These are phyloP conservation scores for Crypturellus undulatus DNA, from an alignment of 2,113 vertebrate genomes.

Conservation along the genomic window DNA sequence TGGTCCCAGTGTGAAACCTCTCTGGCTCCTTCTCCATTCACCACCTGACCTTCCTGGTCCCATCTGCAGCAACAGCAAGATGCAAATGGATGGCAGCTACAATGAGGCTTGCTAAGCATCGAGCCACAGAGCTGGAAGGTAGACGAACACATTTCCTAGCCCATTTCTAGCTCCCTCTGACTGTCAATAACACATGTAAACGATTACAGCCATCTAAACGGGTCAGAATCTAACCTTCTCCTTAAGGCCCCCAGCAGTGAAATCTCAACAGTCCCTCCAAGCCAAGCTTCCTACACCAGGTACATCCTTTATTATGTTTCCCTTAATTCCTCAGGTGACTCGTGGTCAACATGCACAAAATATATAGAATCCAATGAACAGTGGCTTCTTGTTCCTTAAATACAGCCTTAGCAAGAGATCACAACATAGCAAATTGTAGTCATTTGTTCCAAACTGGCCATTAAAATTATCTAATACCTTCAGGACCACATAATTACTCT, in stretches of 20 bases:
- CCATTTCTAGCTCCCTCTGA: background rate
- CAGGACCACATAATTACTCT: slow-evolving; percentile 32
- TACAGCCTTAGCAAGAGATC: background rate
- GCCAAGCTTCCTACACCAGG: background rate
- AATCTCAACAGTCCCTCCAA: background rate
- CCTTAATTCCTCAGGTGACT: background rate
- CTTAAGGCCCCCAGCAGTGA: background rate
- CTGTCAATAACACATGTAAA: background rate
- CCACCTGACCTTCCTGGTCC: background rate
- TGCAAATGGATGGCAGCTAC: background rate
- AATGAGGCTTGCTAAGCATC: background rate
- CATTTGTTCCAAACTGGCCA: background rate
- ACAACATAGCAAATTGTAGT: background rate
- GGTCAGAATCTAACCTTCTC: background rate
- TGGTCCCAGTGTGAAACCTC: background rate
- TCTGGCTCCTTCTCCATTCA: background rate
- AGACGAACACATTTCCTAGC: background rate
- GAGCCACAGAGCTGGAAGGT: background rate
- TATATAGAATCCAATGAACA: background rate
- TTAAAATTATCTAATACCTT: background rate
- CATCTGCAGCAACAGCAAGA: background rate
- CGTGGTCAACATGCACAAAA: background rate
- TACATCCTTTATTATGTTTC: rapidly evolving
- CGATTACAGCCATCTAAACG: background rate
- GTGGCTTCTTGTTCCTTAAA: background rate